Evolutionary conservation across 2,888 invertebrate species (phyloP).

Genomic region (Mantis religiosa): DNA sequence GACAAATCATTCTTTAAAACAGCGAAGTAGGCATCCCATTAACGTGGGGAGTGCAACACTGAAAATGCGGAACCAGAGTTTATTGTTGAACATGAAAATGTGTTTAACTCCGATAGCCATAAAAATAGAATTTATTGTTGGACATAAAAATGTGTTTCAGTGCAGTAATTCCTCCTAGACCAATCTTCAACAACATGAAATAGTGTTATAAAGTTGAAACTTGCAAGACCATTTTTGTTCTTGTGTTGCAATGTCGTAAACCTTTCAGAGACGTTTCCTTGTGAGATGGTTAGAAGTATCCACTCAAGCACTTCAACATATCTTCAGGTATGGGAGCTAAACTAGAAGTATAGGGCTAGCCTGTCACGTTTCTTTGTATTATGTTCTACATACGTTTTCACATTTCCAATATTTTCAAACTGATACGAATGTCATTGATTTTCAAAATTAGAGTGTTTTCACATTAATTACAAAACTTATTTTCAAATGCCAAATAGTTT

Average conservation of each 20-base stretch:
- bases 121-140: not conserved
- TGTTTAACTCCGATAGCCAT: not conserved
- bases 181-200: not conserved
- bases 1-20: not conserved
- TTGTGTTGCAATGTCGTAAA: not conserved
- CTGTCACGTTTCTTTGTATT: too few relatives aligned
- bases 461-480: too few relatives aligned
- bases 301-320: too few relatives aligned
- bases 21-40: not conserved
- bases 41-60: not conserved
- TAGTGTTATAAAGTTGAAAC: not conserved
- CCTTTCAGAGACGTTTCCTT: not conserved
- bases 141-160: not conserved
- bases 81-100: not conserved
- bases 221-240: not conserved
- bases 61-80: not conserved
- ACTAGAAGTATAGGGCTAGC: too few relatives aligned
- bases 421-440: too few relatives aligned
- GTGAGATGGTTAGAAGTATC: too few relatives aligned
- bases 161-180: not conserved
- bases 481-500: too few relatives aligned
- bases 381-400: too few relatives aligned
- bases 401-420: too few relatives aligned
- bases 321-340: too few relatives aligned
- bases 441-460: too few relatives aligned